Conservation (phyloP, 1,140 invertebrate species). For the Drosophila arizonae region DNA sequence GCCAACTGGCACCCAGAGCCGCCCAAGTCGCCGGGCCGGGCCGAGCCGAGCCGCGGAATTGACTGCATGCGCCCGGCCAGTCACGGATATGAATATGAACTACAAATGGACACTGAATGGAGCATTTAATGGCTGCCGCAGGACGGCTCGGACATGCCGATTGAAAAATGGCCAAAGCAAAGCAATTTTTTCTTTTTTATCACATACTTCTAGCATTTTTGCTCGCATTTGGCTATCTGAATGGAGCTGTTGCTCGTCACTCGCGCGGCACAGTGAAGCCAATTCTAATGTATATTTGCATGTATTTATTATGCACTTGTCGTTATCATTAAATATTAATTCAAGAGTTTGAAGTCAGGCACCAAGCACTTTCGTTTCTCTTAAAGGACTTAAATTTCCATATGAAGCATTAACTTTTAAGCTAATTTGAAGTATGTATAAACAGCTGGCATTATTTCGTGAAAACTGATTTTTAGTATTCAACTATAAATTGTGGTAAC, state of each 20-base stretch:
- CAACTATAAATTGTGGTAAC: too few relatives aligned
- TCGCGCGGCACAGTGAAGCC: conserved; percentile 16
- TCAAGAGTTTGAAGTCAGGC: too few relatives aligned
- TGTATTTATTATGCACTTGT: not conserved
- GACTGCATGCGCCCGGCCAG: conserved; percentile 48
- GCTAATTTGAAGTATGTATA: too few relatives aligned
- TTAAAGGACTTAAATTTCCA: too few relatives aligned
- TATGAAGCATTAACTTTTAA: too few relatives aligned
- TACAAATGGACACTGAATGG: conserved; percentile 61
- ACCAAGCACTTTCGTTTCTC: too few relatives aligned
- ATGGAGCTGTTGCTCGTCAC: conserved; percentile 21
- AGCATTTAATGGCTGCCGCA: conserved; percentile 3
- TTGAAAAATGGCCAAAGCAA: conserved; percentile 35
- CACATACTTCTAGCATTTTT: conserved; percentile 67
- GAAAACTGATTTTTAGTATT: too few relatives aligned
- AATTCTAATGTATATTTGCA: not conserved
- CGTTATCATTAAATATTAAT: too few relatives aligned
- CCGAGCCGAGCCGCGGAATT: conserved; percentile 46
- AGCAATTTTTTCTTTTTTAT: conserved; percentile 65
- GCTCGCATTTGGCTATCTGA: conserved; percentile 23
- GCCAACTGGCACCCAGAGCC: conserved; percentile 54
- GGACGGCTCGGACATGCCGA: conserved; percentile 1
- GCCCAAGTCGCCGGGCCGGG: conserved; percentile 41
- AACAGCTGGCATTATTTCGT: too few relatives aligned
- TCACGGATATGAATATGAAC: conserved; percentile 45